Percentiles rank a stretch among this genome's conserved stretches.
Evolutionary conservation across 1,140 invertebrate species (phyloP).

Genomic region (Caenorhabditis inopinata): DNA sequence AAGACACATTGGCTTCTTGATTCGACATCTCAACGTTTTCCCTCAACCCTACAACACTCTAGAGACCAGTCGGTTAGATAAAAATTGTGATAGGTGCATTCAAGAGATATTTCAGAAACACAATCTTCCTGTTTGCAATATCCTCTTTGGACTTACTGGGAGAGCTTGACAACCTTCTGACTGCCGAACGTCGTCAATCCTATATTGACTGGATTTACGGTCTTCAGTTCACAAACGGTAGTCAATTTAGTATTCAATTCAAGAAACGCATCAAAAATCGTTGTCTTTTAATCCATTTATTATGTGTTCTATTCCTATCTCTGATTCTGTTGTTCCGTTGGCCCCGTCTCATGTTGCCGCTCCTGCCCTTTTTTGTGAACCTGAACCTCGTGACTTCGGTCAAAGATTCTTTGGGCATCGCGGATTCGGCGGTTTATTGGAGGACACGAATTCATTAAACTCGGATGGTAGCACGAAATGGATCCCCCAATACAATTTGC

Average conservation of each 20-base stretch:
- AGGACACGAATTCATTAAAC: not conserved
- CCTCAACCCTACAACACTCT: conserved; percentile 39
- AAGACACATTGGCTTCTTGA: conserved; percentile 30
- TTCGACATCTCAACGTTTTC: conserved; percentile 23
- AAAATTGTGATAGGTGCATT: not conserved
- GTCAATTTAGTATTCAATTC: not conserved
- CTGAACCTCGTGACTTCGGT: conserved; percentile 4
- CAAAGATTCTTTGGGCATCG: not conserved
- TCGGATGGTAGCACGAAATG: not conserved
- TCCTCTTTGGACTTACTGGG: conserved; percentile 43
- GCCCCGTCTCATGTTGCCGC: not conserved
- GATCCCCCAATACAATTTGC: conserved; percentile 44
- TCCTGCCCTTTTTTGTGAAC: conserved; percentile 19
- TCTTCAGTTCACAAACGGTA: conserved; percentile 42
- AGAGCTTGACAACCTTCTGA: conserved; percentile 39
- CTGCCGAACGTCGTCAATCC: not conserved
- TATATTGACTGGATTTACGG: conserved; percentile 50
- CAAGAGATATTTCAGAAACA: conserved; percentile 44
- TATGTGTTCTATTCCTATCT: not conserved
- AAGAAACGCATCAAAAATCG: conserved; percentile 1
- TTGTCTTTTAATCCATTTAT: not conserved
- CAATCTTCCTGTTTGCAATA: conserved; percentile 50
- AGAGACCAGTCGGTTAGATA: conserved; percentile 44
- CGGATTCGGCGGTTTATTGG: conserved; percentile 27
- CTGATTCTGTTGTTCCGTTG: not conserved